A percentile compares a stretch with the other conserved stretches of the same genome.
phyloP scores from a whole-genome alignment of 2,113 vertebrate genomes.

The Fulmarus glacialis region DNA sequence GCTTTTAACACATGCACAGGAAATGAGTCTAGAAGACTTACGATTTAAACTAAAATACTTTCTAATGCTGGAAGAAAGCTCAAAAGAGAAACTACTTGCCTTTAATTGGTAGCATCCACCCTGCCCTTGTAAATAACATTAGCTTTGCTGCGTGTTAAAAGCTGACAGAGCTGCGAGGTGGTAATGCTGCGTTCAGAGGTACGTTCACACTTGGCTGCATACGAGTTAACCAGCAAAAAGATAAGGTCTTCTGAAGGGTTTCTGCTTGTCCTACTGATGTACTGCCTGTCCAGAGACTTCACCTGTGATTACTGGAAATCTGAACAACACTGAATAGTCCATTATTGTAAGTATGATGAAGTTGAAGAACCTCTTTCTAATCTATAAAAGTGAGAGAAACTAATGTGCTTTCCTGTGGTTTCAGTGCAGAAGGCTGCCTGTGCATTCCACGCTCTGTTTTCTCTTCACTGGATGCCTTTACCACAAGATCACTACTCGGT shows the following conservation, averaged over 20 bases:
- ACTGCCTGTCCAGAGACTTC: background rate
- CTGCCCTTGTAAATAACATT: background rate
- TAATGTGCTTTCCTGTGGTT: slow-evolving; percentile 67
- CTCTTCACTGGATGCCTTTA: slow-evolving; percentile 68
- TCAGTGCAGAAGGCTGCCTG: slow-evolving; percentile 37
- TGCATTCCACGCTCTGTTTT: slow-evolving; percentile 70
- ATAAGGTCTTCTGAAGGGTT: background rate
- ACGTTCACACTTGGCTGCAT: fast-evolving
- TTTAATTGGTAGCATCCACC: background rate
- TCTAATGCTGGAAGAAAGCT: background rate
- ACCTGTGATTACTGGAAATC: background rate
- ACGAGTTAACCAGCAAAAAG: background rate
- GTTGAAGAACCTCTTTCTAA: slow-evolving; percentile 58
- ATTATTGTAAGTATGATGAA: background rate
- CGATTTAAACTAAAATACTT: background rate
- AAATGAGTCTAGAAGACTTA: background rate
- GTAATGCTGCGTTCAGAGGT: background rate
- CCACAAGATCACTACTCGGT: slow-evolving; percentile 42
- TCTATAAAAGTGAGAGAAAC: slow-evolving; percentile 48
- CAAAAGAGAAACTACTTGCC: background rate
- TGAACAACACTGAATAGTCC: background rate
- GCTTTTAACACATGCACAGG: background rate
- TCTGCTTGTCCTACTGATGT: background rate
- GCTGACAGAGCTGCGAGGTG: background rate
- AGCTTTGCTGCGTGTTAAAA: background rate